Conservation (phyloP, 1,140 invertebrate species). For the Lepidotrigona ventralis region DNA sequence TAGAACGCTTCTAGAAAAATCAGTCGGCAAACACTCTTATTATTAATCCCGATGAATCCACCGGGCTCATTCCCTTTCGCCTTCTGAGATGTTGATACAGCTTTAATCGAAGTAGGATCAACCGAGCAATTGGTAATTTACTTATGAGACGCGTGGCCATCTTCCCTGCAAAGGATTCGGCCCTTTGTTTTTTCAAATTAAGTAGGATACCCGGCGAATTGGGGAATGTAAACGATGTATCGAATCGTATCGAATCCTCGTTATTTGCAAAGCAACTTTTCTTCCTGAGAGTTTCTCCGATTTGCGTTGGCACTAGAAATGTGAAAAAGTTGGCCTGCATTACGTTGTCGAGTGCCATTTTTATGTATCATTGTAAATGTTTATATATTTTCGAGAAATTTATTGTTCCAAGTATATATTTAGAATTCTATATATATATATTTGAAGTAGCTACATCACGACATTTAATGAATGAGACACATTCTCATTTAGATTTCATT, state of each 20-base stretch:
- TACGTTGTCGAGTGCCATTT: not conserved
- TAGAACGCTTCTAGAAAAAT: conserved; percentile 69
- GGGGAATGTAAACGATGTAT: not conserved
- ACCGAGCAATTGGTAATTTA: conserved; percentile 59
- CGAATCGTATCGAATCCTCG: not conserved
- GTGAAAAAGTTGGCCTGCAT: not conserved
- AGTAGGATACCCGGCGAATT: not conserved
- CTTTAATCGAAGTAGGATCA: conserved; percentile 69
- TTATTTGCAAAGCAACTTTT: not conserved
- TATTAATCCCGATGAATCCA: conserved; percentile 69
- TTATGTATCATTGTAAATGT: not conserved
- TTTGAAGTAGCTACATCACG: too few relatives aligned
- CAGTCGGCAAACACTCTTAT: conserved; percentile 71
- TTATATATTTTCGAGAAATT: not conserved
- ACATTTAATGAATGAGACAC: too few relatives aligned
- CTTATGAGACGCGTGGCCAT: conserved; percentile 16
- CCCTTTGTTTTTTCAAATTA: conserved; percentile 4
- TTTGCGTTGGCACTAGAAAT: not conserved
- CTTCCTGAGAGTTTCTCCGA: not conserved
- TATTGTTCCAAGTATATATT: too few relatives aligned
- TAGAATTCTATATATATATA: too few relatives aligned
- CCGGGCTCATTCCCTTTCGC: conserved; percentile 46
- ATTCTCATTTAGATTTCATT: too few relatives aligned
- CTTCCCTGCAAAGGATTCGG: not conserved
- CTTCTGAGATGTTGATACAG: conserved; percentile 59